A percentile compares a stretch with the other conserved stretches of the same genome.
Evolutionary conservation across 1,140 invertebrate genomes (phyloP).

Genomic region (Musca vetustissima): DNA sequence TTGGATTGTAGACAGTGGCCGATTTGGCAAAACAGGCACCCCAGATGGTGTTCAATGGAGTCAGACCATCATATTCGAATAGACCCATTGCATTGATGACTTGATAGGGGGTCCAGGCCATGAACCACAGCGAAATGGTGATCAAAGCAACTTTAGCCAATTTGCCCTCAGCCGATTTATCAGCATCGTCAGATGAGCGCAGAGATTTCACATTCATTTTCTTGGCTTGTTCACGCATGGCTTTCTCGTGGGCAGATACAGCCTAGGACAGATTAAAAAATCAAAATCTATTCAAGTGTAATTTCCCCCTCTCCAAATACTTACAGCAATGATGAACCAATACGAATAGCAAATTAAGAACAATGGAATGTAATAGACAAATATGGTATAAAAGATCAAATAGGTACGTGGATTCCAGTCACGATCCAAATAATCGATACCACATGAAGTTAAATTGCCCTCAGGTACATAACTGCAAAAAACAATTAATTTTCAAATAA

Average conservation of each 20-base stretch:
- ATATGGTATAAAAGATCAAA: conserved; percentile 69
- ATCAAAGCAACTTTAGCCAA: conserved; percentile 79
- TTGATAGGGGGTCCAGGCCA: conserved; percentile 83
- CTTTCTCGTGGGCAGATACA: conserved; percentile 77
- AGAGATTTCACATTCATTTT: conserved; percentile 83
- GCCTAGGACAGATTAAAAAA: too few species aligned
- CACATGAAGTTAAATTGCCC: conserved; percentile 83
- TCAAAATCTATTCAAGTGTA: too few species aligned
- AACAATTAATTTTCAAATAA: not conserved
- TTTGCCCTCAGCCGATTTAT: conserved; percentile 73
- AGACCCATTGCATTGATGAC: conserved; percentile 78
- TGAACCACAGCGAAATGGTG: conserved; percentile 79
- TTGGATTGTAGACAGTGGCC: conserved; percentile 79
- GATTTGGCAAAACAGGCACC: conserved; percentile 78
- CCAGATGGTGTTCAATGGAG: conserved; percentile 75
- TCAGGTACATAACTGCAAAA: conserved; percentile 73
- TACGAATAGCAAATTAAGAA: conserved; percentile 76
- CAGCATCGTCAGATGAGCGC: conserved; percentile 66
- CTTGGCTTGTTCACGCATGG: conserved; percentile 80
- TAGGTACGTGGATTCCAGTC: conserved; percentile 68
- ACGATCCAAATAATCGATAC: conserved; percentile 76
- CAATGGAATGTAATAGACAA: conserved; percentile 72
- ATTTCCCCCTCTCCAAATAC: too few species aligned
- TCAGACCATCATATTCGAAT: conserved; percentile 67
- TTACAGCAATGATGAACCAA: conserved; percentile 73